Conservation (phyloP, 2,888 invertebrate genomes). For the Drosophila antonietae region DNA sequence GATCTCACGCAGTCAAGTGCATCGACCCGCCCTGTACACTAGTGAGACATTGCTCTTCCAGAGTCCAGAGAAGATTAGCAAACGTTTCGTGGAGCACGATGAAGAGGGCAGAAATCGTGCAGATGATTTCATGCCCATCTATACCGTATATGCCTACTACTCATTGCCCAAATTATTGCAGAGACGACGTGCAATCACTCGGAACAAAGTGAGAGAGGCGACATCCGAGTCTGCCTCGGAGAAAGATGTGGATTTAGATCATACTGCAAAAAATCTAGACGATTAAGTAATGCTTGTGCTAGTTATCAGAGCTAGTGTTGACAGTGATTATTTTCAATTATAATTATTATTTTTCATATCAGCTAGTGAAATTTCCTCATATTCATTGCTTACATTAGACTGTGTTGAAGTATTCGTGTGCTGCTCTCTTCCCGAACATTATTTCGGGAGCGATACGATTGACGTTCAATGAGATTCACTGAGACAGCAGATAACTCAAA, state of each 20-base stretch:
- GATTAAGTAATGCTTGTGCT: no score
- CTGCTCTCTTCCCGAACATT: no score
- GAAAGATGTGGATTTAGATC: not conserved
- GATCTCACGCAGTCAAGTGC: not conserved
- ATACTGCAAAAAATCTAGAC: not conserved
- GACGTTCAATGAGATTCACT: no score
- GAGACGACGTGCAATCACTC: not conserved
- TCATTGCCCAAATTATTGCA: not conserved
- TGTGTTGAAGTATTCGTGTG: no score
- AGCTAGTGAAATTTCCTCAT: no score
- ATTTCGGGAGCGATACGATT: no score
- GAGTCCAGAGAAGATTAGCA: not conserved
- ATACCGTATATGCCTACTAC: not conserved
- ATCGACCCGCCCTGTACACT: not conserved
- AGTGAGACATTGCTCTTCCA: not conserved
- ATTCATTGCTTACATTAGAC: no score
- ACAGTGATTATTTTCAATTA: no score
- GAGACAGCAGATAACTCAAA: no score
- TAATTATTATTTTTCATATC: no score
- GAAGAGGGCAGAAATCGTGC: not conserved
- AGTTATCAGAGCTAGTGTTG: no score
- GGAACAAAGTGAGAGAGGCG: accelerated
- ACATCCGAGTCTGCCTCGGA: not conserved
- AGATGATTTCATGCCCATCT: not conserved
- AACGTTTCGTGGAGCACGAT: not conserved